These are phyloP conservation scores for Drosophila ambigua DNA, from an alignment of 1,140 invertebrate genomes.

Conservation along the genomic window DNA sequence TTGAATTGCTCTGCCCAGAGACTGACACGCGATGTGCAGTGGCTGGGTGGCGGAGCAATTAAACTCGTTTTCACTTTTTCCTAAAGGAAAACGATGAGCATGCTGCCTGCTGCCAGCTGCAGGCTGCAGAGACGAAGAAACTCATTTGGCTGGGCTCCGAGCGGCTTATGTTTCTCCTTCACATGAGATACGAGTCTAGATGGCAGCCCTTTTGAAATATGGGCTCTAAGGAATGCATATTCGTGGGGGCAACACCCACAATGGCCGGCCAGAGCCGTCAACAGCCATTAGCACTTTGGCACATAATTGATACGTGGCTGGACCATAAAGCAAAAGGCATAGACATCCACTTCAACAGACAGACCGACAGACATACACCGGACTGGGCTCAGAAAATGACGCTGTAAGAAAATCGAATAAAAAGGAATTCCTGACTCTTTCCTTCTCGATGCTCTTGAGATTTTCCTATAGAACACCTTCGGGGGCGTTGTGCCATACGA, in stretches of 20 bases:
- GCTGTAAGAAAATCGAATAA: slow-evolving; percentile 65
- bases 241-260: slow-evolving; percentile 45
- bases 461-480: slow-evolving; percentile 75
- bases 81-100: slow-evolving; percentile 29
- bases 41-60: slow-evolving; percentile 47
- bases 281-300: slow-evolving; percentile 83
- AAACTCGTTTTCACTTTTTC: slow-evolving; percentile 76
- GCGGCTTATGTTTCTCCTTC: slow-evolving; percentile 24
- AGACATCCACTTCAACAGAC: slow-evolving; percentile 57
- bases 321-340: slow-evolving; percentile 78
- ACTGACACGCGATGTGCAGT: slow-evolving; percentile 57
- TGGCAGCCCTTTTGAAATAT: slow-evolving; percentile 31
- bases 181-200: slow-evolving; percentile 5
- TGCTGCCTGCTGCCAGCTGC: background rate
- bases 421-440: slow-evolving; percentile 53
- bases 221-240: slow-evolving; percentile 28
- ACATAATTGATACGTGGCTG: slow-evolving; percentile 82
- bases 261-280: slow-evolving; percentile 62
- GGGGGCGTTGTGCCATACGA: slow-evolving; percentile 80
- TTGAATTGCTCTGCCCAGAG: slow-evolving; percentile 53
- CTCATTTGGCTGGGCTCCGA: slow-evolving; percentile 23
- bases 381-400: slow-evolving; percentile 60
- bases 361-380: slow-evolving; percentile 27
- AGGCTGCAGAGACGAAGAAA: slow-evolving; percentile 8
- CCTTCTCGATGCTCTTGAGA: slow-evolving; percentile 60